Conservation (phyloP, 1,140 invertebrate species). For the Achatina immaculata region DNA sequence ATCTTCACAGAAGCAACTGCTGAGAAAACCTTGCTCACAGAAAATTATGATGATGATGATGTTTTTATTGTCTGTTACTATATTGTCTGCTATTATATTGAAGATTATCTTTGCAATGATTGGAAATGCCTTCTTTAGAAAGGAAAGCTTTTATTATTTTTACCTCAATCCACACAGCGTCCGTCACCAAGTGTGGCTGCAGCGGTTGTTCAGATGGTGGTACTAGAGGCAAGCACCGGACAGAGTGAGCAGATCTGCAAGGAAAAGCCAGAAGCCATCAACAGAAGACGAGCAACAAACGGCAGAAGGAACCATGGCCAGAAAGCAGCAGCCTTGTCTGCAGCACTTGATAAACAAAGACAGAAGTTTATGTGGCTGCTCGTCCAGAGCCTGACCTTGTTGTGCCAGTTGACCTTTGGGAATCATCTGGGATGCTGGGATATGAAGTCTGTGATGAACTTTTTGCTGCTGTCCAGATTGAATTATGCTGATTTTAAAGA, state of each 20-base stretch:
- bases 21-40: no score
- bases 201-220: slow-evolving; percentile 23
- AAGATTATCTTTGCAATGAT: no score
- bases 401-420: slow-evolving; percentile 30
- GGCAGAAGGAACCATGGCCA: not conserved
- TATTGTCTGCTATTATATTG: no score
- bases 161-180: not conserved
- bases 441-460: slow-evolving; percentile 26
- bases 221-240: not conserved
- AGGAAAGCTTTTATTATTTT: no score
- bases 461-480: slow-evolving; percentile 22
- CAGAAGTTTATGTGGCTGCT: slow-evolving; percentile 9
- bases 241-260: not conserved
- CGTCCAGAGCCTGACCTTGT: not conserved
- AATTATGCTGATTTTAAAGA: slow-evolving; percentile 25
- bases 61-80: no score
- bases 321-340: not conserved
- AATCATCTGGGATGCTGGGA: slow-evolving; percentile 12
- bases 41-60: no score
- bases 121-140: no score
- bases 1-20: no score
- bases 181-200: slow-evolving; percentile 33
- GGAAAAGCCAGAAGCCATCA: not conserved
- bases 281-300: not conserved
- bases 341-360: not conserved